A percentile compares a stretch with the other conserved stretches of the same genome.
Conservation (phyloP, 2,113 vertebrate genomes). For the Hiodon alosoides region DNA sequence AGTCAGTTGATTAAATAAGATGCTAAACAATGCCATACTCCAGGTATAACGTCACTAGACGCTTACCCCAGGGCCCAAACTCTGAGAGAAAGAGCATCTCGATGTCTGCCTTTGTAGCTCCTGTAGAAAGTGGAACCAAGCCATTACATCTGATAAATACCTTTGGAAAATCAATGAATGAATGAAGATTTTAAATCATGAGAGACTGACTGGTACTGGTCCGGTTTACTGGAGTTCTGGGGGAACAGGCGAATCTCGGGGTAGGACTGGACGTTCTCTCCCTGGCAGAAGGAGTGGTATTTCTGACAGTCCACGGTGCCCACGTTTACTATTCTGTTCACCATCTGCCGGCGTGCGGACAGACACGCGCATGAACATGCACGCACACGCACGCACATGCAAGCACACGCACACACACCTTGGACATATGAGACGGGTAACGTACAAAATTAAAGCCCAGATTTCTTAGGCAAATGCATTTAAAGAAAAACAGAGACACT, state of each 20-base stretch:
- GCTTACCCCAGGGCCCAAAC: slow-evolving; percentile 84
- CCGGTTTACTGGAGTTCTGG: slow-evolving; percentile 54
- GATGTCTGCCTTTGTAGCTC: slow-evolving; percentile 85
- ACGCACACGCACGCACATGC: neutral
- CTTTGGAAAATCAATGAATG: too few relatives aligned
- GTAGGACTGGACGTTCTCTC: slow-evolving; percentile 77
- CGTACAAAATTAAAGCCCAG: too few relatives aligned
- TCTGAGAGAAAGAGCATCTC: slow-evolving; percentile 83
- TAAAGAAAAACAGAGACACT: neutral
- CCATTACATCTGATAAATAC: too few relatives aligned
- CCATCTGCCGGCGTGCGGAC: slow-evolving; percentile 56
- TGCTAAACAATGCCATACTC: too few relatives aligned
- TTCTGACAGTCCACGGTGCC: slow-evolving; percentile 91
- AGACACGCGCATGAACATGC: neutral
- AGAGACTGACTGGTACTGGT: slow-evolving; percentile 75
- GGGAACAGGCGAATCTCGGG: slow-evolving; percentile 89
- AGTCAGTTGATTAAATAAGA: too few relatives aligned
- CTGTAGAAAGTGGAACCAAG: slow-evolving; percentile 52
- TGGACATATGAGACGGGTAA: too few relatives aligned
- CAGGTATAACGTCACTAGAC: too few relatives aligned
- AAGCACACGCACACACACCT: neutral
- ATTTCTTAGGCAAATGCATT: neutral
- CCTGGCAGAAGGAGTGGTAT: slow-evolving; percentile 78
- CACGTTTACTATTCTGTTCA: slow-evolving; percentile 74
- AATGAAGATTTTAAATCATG: too few relatives aligned